These are phyloP conservation scores for Chrysocyon brachyurus DNA, from an alignment of 2,797 vertebrate genomes.

Conservation along the genomic window DNA sequence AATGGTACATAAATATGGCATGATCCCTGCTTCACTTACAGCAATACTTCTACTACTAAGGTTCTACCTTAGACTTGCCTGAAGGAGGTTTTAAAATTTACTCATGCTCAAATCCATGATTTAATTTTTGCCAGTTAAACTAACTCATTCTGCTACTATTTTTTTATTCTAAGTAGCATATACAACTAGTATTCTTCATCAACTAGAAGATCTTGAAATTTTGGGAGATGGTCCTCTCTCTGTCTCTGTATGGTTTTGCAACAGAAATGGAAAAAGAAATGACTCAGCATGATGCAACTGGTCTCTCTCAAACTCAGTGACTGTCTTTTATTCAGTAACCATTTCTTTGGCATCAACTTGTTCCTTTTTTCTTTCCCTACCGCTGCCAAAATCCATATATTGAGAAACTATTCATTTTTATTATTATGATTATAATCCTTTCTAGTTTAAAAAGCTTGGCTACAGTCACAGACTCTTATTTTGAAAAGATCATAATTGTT, in stretches of 20 bases:
- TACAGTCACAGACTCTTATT: background rate
- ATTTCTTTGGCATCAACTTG: background rate
- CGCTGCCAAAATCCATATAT: background rate
- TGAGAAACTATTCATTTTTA: background rate
- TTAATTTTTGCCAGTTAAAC: background rate
- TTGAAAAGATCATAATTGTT: background rate
- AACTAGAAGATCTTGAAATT: background rate
- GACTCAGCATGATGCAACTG: background rate
- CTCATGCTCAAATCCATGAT: background rate
- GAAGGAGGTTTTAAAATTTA: background rate
- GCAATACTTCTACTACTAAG: background rate
- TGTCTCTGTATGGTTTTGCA: background rate
- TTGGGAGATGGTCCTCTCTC: background rate
- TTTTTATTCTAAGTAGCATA: background rate
- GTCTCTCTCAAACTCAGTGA: background rate
- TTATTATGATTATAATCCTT: background rate
- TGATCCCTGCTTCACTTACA: background rate
- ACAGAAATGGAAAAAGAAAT: background rate
- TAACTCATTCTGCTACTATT: background rate
- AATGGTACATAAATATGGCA: background rate
- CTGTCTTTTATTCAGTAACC: slow-evolving; percentile 38
- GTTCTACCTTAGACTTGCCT: background rate
- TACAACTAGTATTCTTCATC: background rate
- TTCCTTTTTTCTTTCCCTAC: slow-evolving; percentile 16
- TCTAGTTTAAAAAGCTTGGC: background rate